phyloP scores from a whole-genome alignment of 2,113 vertebrate genomes.

The Himantopus leucocephalus region DNA sequence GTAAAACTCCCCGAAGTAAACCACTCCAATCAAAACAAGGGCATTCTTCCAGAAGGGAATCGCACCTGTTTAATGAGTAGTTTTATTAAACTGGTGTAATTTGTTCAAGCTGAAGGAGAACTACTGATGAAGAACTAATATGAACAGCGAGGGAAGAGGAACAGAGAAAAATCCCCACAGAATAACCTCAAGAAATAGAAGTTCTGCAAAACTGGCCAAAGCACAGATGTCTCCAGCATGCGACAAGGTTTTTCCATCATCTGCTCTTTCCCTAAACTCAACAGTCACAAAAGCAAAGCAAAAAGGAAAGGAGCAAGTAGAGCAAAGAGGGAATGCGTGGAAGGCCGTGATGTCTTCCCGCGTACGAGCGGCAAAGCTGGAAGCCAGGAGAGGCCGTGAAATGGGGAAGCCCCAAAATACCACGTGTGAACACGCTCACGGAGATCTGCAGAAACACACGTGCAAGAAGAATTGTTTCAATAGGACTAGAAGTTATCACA shows the following conservation, averaged over 20 bases:
- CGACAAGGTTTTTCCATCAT: neutral
- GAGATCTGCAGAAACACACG: fast-evolving
- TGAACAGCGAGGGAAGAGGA: neutral
- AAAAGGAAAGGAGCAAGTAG: neutral
- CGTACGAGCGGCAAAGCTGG: fast-evolving
- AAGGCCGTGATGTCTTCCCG: neutral
- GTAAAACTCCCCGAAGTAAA: neutral
- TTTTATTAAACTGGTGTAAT: neutral
- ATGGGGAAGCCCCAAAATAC: neutral
- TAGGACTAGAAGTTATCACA: fast-evolving
- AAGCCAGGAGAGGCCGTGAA: neutral
- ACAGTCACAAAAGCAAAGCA: neutral
- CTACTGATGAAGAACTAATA: constrained; percentile 9
- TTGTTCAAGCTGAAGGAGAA: constrained; percentile 21
- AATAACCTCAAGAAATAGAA: neutral
- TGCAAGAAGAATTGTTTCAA: neutral
- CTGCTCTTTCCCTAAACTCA: neutral
- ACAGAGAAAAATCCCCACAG: neutral
- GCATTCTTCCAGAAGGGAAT: neutral
- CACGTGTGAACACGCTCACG: fast-evolving
- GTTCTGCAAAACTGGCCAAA: neutral
- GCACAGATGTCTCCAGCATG: neutral
- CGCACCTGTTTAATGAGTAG: neutral
- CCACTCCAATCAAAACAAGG: neutral
- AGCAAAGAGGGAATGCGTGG: neutral